These are phyloP conservation scores for Toxotes lorentzi DNA, from an alignment of 2,797 vertebrate genomes.

Conservation along the genomic window DNA sequence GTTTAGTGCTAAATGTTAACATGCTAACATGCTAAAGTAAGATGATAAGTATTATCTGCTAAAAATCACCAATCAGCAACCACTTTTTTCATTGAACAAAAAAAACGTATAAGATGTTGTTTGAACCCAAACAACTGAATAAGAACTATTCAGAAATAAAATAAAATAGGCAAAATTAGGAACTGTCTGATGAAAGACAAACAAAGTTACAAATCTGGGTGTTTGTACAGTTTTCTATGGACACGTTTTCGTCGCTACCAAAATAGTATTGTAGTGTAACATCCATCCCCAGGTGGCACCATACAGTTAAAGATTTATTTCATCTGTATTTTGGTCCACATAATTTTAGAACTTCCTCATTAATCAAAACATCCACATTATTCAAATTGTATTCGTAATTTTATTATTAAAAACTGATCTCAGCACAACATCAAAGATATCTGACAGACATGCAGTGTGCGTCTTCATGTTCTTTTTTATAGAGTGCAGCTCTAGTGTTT, in stretches of 20 bases:
- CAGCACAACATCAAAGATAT: constrained; percentile 33
- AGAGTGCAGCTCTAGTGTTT: background rate
- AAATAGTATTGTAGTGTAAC: background rate
- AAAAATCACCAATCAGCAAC: background rate
- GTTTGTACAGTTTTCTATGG: background rate
- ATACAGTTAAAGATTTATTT: background rate
- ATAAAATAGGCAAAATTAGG: background rate
- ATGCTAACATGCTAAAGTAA: background rate
- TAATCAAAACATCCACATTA: no score
- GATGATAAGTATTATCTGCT: background rate
- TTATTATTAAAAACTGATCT: background rate
- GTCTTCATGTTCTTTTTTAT: constrained; percentile 3
- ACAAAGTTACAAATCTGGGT: background rate
- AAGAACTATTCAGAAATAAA: no score
- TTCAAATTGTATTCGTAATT: no score
- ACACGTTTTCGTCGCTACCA: background rate
- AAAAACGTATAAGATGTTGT: background rate
- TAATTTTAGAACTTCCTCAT: constrained; percentile 4
- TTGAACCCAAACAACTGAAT: background rate
- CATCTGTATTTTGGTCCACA: background rate
- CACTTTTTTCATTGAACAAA: background rate
- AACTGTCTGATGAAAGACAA: background rate
- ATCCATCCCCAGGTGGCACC: background rate
- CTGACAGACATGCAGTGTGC: background rate
- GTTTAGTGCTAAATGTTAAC: background rate